These are phyloP conservation scores for Chiloscyllium punctatum DNA, from an alignment of 2,797 vertebrate species.

Conservation along the genomic window DNA sequence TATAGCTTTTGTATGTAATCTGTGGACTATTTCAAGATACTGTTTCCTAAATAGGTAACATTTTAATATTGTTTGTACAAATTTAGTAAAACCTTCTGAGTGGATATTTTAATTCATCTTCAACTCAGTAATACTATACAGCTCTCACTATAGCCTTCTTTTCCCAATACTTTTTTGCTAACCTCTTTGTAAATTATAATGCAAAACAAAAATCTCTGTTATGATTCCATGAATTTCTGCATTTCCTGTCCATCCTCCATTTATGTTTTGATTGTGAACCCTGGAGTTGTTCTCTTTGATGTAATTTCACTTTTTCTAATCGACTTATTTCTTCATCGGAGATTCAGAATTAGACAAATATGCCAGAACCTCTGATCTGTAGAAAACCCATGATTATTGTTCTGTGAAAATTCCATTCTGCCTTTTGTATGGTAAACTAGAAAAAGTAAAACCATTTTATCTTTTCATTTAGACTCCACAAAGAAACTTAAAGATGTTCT, in stretches of 20 bases:
- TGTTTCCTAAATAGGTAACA: neutral
- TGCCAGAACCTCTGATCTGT: neutral
- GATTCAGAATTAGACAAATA: neutral
- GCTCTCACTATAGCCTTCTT: neutral
- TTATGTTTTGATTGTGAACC: neutral
- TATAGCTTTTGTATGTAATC: neutral
- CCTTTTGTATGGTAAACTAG: neutral
- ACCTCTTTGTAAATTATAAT: neutral
- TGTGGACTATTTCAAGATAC: neutral
- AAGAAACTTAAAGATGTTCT: slow-evolving; percentile 93
- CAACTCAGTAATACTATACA: neutral
- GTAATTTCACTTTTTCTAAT: neutral
- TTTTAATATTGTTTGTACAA: neutral
- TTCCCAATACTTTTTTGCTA: neutral
- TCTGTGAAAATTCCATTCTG: neutral
- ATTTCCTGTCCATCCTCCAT: neutral
- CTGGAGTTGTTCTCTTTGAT: neutral
- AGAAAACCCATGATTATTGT: neutral
- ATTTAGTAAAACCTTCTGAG: neutral
- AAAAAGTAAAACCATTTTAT: slow-evolving; percentile 30
- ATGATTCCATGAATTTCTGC: neutral
- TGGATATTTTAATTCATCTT: neutral
- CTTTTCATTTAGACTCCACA: slow-evolving; percentile 73
- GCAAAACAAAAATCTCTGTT: neutral
- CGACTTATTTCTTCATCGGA: neutral